A percentile compares a stretch with the other conserved stretches of the same genome.
Conservation (phyloP, 2,888 invertebrate genomes). For the Copidosoma aretas region DNA sequence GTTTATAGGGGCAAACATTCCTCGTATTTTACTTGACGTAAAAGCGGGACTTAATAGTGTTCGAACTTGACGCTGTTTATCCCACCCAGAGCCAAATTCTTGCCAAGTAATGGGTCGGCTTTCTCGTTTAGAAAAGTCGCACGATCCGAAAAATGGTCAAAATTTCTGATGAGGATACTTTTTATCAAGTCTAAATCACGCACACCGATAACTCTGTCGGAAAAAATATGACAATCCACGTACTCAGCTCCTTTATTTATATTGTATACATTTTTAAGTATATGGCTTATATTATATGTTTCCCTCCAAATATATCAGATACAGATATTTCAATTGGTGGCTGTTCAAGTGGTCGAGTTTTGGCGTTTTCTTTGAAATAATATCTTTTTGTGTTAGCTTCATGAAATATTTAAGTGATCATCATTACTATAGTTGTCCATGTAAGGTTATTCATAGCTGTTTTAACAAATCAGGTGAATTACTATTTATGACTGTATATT, state of each 20-base stretch:
- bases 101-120: constrained; percentile 46
- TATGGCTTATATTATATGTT: background rate
- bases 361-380: constrained; percentile 9
- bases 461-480: too few relatives aligned
- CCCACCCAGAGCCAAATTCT: constrained; percentile 51
- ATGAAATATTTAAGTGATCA: background rate
- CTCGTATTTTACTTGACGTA: constrained; percentile 66
- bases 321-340: constrained; percentile 4
- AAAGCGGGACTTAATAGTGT: constrained; percentile 66
- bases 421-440: background rate
- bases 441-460: background rate
- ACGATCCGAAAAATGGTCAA: constrained; percentile 50
- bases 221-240: constrained; percentile 46
- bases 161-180: constrained; percentile 48
- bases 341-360: constrained; percentile 3
- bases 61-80: constrained; percentile 65
- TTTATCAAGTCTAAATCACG: constrained; percentile 52
- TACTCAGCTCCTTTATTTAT: constrained; percentile 39
- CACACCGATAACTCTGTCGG: constrained; percentile 45
- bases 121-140: constrained; percentile 43
- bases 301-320: background rate
- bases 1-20: constrained; percentile 64
- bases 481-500: too few relatives aligned
- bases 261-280: constrained; percentile 6
- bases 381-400: background rate